Conservation (phyloP, 2,797 vertebrate genomes). For the Gobionotothen gibberifrons region DNA sequence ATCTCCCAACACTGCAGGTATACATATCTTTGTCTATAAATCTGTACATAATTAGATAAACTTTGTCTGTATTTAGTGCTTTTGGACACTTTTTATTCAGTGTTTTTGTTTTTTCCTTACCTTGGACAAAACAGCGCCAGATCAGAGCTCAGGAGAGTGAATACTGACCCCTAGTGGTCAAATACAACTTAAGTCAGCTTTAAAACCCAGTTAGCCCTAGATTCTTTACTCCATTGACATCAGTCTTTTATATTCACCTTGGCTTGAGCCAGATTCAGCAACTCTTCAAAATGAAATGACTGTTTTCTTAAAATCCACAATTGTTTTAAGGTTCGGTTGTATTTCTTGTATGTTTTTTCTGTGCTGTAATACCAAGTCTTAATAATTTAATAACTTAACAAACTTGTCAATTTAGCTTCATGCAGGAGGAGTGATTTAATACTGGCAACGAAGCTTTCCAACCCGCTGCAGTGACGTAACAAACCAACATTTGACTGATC, state of each 20-base stretch:
- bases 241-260: not conserved
- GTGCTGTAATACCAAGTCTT: constrained; percentile 4
- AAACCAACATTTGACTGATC: not conserved
- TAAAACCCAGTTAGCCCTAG: not conserved
- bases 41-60: too few relatives aligned
- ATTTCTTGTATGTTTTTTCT: not conserved
- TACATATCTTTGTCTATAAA: too few relatives aligned
- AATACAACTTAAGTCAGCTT: not conserved
- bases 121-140: not conserved
- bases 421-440: too few relatives aligned
- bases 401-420: too few relatives aligned
- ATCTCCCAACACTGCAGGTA: not conserved
- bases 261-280: not conserved
- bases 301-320: too few relatives aligned
- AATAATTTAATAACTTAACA: not conserved
- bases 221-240: not conserved
- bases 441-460: not conserved
- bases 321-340: not conserved
- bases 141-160: not conserved
- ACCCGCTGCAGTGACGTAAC: not conserved
- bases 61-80: not conserved
- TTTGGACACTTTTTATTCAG: not conserved
- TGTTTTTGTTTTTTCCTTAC: not conserved
- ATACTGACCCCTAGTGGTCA: constrained; percentile 12
- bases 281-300: too few relatives aligned